Conservation (phyloP, 35 echinoderm and acorn worm species). For the Apostichopus californicus region DNA sequence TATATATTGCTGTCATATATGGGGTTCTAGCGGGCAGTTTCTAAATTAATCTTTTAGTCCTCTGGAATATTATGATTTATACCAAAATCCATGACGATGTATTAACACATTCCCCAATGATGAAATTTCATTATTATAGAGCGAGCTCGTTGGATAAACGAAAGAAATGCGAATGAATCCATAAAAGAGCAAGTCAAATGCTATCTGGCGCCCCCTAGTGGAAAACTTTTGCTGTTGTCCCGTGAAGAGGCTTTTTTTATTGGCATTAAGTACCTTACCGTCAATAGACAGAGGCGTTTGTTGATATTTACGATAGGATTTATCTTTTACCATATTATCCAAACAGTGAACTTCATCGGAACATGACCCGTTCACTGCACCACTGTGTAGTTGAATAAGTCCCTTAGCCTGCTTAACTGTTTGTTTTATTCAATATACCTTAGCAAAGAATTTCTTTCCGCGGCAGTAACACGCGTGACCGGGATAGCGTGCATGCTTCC, state of each 20-base stretch:
- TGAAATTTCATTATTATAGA: no score
- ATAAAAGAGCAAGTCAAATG: background rate
- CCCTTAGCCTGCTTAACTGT: background rate
- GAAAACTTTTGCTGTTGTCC: conserved; percentile 1
- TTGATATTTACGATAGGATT: conserved; percentile 43
- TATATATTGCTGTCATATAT: no score
- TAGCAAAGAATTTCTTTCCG: conserved; percentile 1
- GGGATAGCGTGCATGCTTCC: conserved; percentile 10
- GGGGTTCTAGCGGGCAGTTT: no score
- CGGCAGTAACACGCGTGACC: background rate
- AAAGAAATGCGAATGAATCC: no score
- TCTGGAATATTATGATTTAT: no score
- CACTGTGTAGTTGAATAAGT: background rate
- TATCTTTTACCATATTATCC: conserved; percentile 13
- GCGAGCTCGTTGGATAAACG: no score
- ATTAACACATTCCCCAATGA: no score
- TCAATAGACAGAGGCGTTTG: conserved; percentile 30
- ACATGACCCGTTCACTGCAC: conserved; percentile 4
- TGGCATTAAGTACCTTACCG: conserved; percentile 15
- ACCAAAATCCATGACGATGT: no score
- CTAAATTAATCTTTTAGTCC: no score
- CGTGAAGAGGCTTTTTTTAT: background rate
- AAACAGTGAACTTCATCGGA: conserved; percentile 22
- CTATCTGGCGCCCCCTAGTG: conserved; percentile 11
- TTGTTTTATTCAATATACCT: background rate